Conservation (phyloP, 1,140 invertebrate species). For the Pteromalus puparum region DNA sequence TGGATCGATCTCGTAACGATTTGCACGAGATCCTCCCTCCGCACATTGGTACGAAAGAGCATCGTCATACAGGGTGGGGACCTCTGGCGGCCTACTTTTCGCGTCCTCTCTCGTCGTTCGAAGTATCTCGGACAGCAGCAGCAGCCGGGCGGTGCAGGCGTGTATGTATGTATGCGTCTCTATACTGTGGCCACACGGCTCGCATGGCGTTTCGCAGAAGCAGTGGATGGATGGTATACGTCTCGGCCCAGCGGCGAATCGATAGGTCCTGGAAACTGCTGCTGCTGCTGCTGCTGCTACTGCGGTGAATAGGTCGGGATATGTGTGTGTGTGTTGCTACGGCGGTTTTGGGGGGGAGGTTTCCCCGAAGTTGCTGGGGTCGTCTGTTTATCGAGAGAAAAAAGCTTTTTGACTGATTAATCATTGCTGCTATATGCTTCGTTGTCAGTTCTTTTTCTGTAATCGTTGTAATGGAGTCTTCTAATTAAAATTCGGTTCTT, state of each 20-base stretch:
- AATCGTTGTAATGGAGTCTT: too few species aligned
- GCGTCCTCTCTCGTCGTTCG: background rate
- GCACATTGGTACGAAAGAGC: background rate
- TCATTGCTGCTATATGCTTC: too few species aligned
- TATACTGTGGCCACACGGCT: background rate
- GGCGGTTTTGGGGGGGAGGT: too few species aligned
- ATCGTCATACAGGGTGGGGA: conserved; percentile 20
- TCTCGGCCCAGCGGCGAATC: background rate
- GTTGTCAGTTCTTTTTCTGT: too few species aligned
- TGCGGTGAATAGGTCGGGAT: background rate
- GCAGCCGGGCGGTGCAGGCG: background rate
- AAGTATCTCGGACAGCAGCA: conserved; percentile 7
- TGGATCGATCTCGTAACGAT: background rate
- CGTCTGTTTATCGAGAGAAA: too few species aligned
- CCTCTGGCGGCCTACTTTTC: conserved; percentile 50
- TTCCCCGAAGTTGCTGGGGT: too few species aligned
- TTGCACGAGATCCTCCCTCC: background rate
- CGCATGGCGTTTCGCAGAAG: background rate
- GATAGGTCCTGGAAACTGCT: background rate
- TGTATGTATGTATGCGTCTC: conserved; percentile 1
- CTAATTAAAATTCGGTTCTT: too few species aligned
- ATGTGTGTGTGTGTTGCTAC: too few species aligned
- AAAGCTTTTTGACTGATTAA: too few species aligned
- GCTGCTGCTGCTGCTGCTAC: too few species aligned
- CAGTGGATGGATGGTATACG: background rate